phyloP scores from a whole-genome alignment of 2,888 invertebrate species.

The Catocala nupta region DNA sequence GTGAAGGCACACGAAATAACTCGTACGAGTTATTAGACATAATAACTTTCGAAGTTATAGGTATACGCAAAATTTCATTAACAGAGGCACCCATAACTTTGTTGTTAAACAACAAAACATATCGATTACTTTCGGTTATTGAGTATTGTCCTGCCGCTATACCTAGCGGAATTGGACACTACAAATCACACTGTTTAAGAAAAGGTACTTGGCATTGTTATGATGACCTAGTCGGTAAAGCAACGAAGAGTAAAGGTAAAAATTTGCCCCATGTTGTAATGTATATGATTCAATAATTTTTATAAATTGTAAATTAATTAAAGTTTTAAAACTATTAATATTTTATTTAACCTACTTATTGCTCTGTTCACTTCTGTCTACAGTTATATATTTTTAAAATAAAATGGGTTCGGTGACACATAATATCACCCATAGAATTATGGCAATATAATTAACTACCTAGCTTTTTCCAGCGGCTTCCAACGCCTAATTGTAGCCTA shows the following conservation, averaged over 20 bases:
- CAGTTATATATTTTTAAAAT: too few relatives aligned
- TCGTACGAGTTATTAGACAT: too few relatives aligned
- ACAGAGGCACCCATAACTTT: conserved; percentile 1
- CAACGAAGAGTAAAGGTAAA: conserved; percentile 1
- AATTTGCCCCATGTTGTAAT: not conserved
- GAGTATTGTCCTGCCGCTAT: conserved; percentile 1
- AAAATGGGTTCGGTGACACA: too few relatives aligned
- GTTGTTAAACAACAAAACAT: not conserved
- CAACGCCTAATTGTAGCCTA: too few relatives aligned
- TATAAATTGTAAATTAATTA: too few relatives aligned
- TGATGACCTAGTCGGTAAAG: not conserved
- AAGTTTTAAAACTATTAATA: too few relatives aligned
- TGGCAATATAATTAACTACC: too few relatives aligned
- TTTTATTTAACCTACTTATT: too few relatives aligned
- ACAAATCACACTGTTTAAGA: not conserved
- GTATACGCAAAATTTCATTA: conserved; percentile 1
- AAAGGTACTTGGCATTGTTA: not conserved
- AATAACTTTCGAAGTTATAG: not conserved
- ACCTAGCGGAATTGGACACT: conserved; percentile 1
- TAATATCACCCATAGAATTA: too few relatives aligned
- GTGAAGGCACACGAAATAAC: too few relatives aligned
- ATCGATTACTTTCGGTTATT: not conserved
- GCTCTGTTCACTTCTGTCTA: too few relatives aligned
- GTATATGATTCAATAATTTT: too few relatives aligned
- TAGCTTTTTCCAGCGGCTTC: not conserved